Evolutionary conservation across 2,888 invertebrate species (phyloP), one percentile per base, ranked within the genome.

Genomic region (Pseudococcus longispinus): DNA sequence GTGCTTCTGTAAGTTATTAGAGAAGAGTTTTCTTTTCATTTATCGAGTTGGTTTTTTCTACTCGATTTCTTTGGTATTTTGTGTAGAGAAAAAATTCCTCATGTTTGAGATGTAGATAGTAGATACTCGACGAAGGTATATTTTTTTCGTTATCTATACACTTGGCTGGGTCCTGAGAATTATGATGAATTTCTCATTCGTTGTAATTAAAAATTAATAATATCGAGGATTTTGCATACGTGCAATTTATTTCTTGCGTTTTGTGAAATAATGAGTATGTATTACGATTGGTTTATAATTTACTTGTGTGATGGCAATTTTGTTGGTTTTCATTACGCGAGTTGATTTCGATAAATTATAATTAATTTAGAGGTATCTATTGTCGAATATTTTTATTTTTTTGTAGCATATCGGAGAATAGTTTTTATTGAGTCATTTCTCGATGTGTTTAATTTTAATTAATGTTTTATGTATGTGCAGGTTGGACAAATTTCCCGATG

Each of bases 141-240:
- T 60, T 60, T 60, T 55, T 60, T 60, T 60, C 11, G 20, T 23
- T 23, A 60, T 60, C 60, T 60, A 23, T 23, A 60, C n/a, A 55
- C 60, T 23, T 60, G 4, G 55, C 15, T 51, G 51, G 51, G 23
- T 23, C 55, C 15, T 3, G 6, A n/a, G 18, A 15, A n/a, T 15
- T 55, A 55, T n/a, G 55, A n/a, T 55, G 23, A 23, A 23, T 60
- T 60, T 60, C 23, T 23, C 60, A 60, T 60, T 60, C 23, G 60
- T 60, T 9, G 60, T 60, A 60, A 60, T 60, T 60, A 60, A 60
- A 60, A 60, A 60, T 60, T 60, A 60, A 60, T 60, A 60, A 60
- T 60, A 60, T 60, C 23, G 1, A 9, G 13, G 60, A 60, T 23
- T 8, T 60, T 60, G 37, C 23, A 23, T 60, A 20, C 23, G 60